These are phyloP conservation scores for Hydractinia symbiolongicarpus DNA, from an alignment of 30 jellyfish, hydroid and myxozoan genomes.

Conservation along the genomic window DNA sequence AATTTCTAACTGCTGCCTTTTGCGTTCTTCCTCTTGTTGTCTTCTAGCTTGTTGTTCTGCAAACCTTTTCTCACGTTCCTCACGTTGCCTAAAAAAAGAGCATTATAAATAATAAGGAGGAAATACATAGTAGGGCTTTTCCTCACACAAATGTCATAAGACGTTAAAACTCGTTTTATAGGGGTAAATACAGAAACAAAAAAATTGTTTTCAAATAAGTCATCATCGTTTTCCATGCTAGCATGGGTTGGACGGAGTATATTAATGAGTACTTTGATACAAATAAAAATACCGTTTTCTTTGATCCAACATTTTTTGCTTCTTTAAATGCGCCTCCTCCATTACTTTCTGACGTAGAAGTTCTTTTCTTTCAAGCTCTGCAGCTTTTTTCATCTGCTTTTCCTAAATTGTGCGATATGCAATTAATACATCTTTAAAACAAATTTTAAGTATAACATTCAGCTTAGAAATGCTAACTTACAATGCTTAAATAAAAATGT, in stretches of 20 bases:
- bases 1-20: slow-evolving; percentile 22
- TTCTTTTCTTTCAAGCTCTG: slow-evolving; percentile 44
- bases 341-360: slow-evolving; percentile 35
- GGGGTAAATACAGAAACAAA: no score
- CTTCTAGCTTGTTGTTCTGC: slow-evolving; percentile 62
- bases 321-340: slow-evolving; percentile 51
- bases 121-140: no score
- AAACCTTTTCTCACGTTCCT: slow-evolving; percentile 79
- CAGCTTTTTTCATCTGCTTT: slow-evolving; percentile 44
- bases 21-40: slow-evolving; percentile 69
- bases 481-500: no score
- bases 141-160: not conserved
- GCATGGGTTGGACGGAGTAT: no score
- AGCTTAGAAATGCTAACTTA: not conserved
- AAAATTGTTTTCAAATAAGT: no score
- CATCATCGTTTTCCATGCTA: no score
- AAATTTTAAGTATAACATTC: not conserved
- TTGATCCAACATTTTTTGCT: slow-evolving; percentile 52
- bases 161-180: no score
- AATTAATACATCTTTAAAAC: not conserved
- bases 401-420: slow-evolving; percentile 39
- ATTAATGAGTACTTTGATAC: no score
- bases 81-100: slow-evolving; percentile 53
- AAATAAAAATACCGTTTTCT: slow-evolving; percentile 32
- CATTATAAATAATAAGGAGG: not conserved